A percentile compares a stretch with the other conserved stretches of the same genome.
Conservation (phyloP, 1,140 invertebrate species). For the Zaprionus ornatus region DNA sequence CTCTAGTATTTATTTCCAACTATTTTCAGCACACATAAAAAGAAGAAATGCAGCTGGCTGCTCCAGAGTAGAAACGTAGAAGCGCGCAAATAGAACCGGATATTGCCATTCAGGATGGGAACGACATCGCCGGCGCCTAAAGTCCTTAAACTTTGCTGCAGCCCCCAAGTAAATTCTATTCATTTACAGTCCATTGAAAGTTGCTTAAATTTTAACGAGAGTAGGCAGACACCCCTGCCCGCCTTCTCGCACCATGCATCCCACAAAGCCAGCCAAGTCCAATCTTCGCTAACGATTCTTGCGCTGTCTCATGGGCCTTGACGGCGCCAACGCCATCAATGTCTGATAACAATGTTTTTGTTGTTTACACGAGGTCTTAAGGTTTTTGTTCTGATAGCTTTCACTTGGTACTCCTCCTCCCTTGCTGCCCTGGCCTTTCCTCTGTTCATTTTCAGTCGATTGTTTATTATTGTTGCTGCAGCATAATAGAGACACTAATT, state of each 20-base stretch:
- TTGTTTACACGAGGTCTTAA: slow-evolving; percentile 62
- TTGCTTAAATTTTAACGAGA: slow-evolving; percentile 73
- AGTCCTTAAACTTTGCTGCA: slow-evolving; percentile 39
- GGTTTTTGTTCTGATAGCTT: slow-evolving; percentile 61
- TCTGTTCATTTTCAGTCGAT: slow-evolving; percentile 48
- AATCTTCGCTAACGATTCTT: slow-evolving; percentile 41
- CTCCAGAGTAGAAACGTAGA: slow-evolving; percentile 3
- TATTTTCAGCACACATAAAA: slow-evolving; percentile 39
- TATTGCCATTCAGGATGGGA: slow-evolving; percentile 33
- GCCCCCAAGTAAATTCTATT: slow-evolving; percentile 50
- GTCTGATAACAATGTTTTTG: slow-evolving; percentile 60
- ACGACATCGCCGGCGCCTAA: slow-evolving; percentile 21
- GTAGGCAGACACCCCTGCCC: slow-evolving; percentile 16
- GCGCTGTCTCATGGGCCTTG: slow-evolving; percentile 34
- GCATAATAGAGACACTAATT: slow-evolving; percentile 70
- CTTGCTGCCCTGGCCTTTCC: neutral
- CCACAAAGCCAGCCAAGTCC: slow-evolving; percentile 22
- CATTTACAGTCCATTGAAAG: slow-evolving; percentile 69
- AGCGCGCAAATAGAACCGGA: slow-evolving; percentile 33
- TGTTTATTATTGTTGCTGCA: slow-evolving; percentile 42
- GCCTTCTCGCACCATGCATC: neutral
- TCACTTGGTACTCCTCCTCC: slow-evolving; percentile 25
- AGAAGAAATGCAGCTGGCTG: slow-evolving; percentile 43
- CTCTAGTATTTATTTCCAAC: slow-evolving; percentile 56
- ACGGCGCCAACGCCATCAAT: slow-evolving; percentile 56